A percentile compares a stretch with the other conserved stretches of the same genome.
Evolutionary conservation across 1,140 invertebrate genomes (phyloP).

Genomic region (Bombus difficillimus): DNA sequence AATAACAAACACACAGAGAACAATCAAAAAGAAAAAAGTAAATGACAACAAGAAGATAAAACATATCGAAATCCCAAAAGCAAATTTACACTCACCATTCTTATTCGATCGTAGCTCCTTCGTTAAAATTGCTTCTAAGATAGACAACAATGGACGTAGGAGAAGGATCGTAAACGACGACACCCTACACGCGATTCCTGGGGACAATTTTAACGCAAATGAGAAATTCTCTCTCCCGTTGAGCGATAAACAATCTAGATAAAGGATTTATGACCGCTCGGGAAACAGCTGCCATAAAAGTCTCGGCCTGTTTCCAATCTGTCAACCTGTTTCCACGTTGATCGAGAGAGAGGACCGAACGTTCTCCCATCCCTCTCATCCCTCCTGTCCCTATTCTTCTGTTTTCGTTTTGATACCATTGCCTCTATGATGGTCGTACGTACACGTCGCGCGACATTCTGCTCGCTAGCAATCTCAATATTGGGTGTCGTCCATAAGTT

Average conservation of each 20-base stretch:
- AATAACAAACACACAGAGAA: neutral
- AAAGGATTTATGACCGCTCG: conserved; percentile 69
- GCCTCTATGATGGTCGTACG: conserved; percentile 19
- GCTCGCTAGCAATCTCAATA: conserved; percentile 67
- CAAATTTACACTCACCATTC: neutral
- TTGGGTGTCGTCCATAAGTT: conserved; percentile 55
- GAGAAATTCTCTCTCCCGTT: conserved; percentile 63
- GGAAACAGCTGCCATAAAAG: conserved; percentile 73
- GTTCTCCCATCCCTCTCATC: neutral
- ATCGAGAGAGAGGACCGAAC: conserved; percentile 25
- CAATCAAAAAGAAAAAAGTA: neutral
- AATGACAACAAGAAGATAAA: neutral
- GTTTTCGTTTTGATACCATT: conserved; percentile 12
- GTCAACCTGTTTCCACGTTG: conserved; percentile 62
- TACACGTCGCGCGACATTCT: conserved; percentile 47
- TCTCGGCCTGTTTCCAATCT: conserved; percentile 74
- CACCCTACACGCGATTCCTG: conserved; percentile 16
- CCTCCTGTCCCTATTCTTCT: neutral
- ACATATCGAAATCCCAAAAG: neutral
- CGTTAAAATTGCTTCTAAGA: neutral
- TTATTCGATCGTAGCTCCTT: neutral
- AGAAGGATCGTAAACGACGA: neutral
- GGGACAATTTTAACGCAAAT: conserved; percentile 72
- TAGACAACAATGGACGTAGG: neutral
- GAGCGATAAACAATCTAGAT: conserved; percentile 70